Conservation (phyloP, 2,888 invertebrate genomes). For the Kryphioiulus occultus region DNA sequence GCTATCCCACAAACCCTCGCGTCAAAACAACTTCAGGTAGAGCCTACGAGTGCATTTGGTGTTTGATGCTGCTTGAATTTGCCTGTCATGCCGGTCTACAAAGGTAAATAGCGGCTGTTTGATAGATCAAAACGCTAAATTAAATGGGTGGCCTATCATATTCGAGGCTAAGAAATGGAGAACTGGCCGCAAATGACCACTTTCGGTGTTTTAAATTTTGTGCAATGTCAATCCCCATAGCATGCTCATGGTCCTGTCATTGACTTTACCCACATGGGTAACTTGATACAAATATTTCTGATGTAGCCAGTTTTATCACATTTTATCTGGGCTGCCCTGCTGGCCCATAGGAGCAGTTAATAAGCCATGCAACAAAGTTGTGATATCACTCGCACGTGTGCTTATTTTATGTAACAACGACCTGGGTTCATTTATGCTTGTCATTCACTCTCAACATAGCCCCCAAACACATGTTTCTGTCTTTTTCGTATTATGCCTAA, state of each 20-base stretch:
- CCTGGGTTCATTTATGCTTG: too few species aligned
- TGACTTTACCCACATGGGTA: not conserved
- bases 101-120: constrained; percentile 45
- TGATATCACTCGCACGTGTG: not conserved
- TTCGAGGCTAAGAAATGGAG: not conserved
- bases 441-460: too few species aligned
- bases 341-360: not conserved
- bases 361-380: not conserved
- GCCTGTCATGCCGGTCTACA: constrained; percentile 51
- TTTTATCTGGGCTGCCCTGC: too few species aligned
- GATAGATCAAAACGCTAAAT: not conserved
- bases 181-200: not conserved
- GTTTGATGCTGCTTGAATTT: not conserved
- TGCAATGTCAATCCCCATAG: not conserved
- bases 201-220: not conserved
- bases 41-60: not conserved
- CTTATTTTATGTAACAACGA: too few species aligned
- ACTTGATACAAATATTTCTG: not conserved
- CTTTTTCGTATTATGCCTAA: too few species aligned
- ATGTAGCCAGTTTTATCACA: not conserved
- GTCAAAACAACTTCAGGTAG: not conserved
- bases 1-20: not conserved
- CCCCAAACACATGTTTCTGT: too few species aligned
- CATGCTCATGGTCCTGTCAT: constrained; percentile 9
- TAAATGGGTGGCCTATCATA: not conserved